Base-by-base conservation (phyloP, 2,888 invertebrate species). In the Drosophila falleni region DNA sequence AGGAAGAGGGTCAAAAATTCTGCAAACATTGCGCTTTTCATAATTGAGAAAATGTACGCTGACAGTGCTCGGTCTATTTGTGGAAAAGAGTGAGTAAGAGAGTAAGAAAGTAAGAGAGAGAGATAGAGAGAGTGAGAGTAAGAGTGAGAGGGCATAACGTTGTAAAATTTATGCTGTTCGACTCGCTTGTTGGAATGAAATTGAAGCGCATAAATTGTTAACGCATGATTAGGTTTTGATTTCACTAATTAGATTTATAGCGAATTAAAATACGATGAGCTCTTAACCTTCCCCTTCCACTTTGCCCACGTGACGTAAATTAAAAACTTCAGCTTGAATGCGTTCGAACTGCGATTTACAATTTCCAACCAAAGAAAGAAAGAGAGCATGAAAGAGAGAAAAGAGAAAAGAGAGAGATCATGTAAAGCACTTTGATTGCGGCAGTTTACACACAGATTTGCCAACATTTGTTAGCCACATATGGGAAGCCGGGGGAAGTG, bases 221-320 rank as follows among this genome's bases (percentile, higher is more conserved):
- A 88, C 89, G 86, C 86, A 76, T 86, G 86, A 86, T 86, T 89
- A 86, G 87, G 56, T 80, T 71, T 74, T 78, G 88, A 89, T 80
- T 80, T 86, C 87, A 79, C 86, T 86, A 86, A 86, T 86, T 89
- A 86, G 86, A 86, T 86, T 86, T 89, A 86, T 86, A 64, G 81
- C 85, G 81, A 71, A 84, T 87, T 87, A 75, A 89, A 84, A 84
- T 74, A 55, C 59, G 64, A 67, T 47, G 66, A 39, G 60, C 70
- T 47, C 56, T 41, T 33, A 39, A n/a, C 44, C 33, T 3, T 1
- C 19, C 33, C 16, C 11, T n/a, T 13, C n/a, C 29, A 2, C 29
- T n/a, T n/a, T n/a, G 0, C 13, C 13, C 0, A 11, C 15, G 1
- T n/a, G 33, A 33, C 47, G 53, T 19, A 66, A 66, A 66, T 66